These are phyloP conservation scores for Siderastrea siderea DNA, from an alignment of 92 coral and sea anemone species.

Conservation along the genomic window DNA sequence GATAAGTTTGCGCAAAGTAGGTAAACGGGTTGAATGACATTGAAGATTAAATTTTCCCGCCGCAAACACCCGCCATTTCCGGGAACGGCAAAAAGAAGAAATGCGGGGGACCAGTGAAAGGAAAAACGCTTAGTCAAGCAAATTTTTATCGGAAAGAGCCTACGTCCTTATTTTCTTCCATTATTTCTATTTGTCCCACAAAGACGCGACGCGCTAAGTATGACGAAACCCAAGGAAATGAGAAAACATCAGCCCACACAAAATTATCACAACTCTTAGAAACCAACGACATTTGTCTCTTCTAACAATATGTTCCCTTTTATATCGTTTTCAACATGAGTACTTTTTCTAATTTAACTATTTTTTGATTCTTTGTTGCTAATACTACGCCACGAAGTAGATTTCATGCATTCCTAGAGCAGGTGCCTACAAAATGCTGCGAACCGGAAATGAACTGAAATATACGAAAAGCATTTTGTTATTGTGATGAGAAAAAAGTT, in stretches of 20 bases:
- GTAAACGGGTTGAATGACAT: background rate
- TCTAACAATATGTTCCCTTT: background rate
- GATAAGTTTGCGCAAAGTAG: background rate
- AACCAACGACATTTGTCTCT: background rate
- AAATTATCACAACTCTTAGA: constrained; percentile 12
- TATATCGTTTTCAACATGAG: background rate
- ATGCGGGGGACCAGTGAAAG: background rate
- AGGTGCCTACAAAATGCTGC: constrained; percentile 46
- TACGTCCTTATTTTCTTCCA: background rate
- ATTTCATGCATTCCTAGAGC: constrained; percentile 50
- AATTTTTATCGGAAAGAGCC: constrained; percentile 1
- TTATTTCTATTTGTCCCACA: constrained; percentile 18
- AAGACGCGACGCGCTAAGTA: constrained; percentile 8
- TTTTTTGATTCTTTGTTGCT: constrained; percentile 9
- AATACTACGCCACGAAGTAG: constrained; percentile 14
- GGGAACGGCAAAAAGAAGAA: constrained; percentile 15
- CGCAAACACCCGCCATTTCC: constrained; percentile 49
- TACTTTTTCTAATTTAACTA: background rate
- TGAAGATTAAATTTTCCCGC: constrained; percentile 49
- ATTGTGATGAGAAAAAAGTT: constrained; percentile 32
- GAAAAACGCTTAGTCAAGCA: background rate
- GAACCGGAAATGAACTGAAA: constrained; percentile 49
- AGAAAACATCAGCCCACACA: constrained; percentile 26
- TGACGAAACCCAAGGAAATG: constrained; percentile 23
- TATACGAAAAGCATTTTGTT: constrained; percentile 23